A percentile compares a stretch with the other conserved stretches of the same genome.
Conservation (phyloP, 2,888 invertebrate species). For the Caenorhabditis drosophilae region DNA sequence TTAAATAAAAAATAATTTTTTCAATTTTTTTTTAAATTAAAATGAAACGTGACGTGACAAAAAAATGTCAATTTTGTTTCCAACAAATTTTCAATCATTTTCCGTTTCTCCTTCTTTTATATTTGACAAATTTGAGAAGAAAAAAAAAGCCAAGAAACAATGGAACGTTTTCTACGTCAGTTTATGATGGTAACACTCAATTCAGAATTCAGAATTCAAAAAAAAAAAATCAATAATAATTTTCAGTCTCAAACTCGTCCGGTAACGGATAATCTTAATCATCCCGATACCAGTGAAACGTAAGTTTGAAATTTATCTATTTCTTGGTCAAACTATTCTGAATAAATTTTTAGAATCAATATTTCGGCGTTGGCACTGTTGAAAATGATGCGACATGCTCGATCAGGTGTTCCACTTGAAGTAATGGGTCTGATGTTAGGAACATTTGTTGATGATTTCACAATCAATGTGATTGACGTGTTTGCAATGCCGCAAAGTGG, state of each 20-base stretch:
- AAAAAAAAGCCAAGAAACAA: too few species aligned
- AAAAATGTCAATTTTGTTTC: too few species aligned
- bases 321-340: neutral
- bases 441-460: conserved; percentile 99
- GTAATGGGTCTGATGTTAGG: conserved; percentile 92
- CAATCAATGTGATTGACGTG: conserved; percentile 96
- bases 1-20: too few species aligned
- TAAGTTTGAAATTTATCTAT: conserved; percentile 9
- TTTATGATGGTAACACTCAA: too few species aligned
- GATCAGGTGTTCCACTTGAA: conserved; percentile 70
- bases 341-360: conserved; percentile 70
- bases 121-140: too few species aligned
- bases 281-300: conserved; percentile 97
- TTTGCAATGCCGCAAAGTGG: conserved; percentile 94
- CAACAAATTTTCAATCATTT: too few species aligned
- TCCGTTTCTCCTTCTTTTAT: too few species aligned
- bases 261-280: conserved; percentile 74
- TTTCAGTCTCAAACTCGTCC: conserved; percentile 15
- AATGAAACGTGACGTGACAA: too few species aligned
- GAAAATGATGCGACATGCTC: conserved; percentile 98
- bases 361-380: conserved; percentile 91
- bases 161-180: too few species aligned
- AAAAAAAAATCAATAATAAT: neutral
- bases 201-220: too few species aligned
- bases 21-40: too few species aligned